A percentile compares a stretch with the other conserved stretches of the same genome.
These are phyloP conservation scores for Phasianus colchicus DNA, from an alignment of 2,113 vertebrate genomes.

Conservation along the genomic window DNA sequence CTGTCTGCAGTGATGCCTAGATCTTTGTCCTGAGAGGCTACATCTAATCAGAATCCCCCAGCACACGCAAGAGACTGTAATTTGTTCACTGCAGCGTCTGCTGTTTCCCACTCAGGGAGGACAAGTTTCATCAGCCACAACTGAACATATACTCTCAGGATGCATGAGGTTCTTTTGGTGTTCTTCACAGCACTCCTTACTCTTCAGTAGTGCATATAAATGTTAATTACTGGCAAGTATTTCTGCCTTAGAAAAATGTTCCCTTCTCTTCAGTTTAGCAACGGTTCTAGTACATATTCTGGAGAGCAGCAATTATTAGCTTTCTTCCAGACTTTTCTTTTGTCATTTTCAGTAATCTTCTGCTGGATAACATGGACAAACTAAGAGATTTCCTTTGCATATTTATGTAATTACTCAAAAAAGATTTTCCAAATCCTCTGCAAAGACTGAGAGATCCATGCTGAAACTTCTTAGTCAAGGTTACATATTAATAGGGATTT, in stretches of 20 bases:
- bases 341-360: conserved; percentile 28
- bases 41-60: not conserved
- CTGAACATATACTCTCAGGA: not conserved
- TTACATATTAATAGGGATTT: conserved; percentile 37
- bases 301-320: not conserved
- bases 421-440: conserved; percentile 56
- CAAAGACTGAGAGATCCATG: conserved; percentile 24
- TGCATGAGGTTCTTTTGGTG: not conserved
- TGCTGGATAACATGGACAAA: not conserved
- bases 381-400: not conserved
- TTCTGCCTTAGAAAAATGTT: not conserved
- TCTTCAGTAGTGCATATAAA: not conserved
- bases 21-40: conserved; percentile 48
- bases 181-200: not conserved
- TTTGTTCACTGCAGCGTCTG: not conserved
- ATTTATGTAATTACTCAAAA: conserved; percentile 56
- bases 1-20: conserved; percentile 25
- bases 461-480: conserved; percentile 4
- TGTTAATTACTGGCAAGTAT: not conserved
- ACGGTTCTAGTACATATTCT: not conserved
- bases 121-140: conserved; percentile 7
- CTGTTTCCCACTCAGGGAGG: not conserved
- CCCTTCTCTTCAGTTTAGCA: not conserved
- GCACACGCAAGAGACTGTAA: not conserved
- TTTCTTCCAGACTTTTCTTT: not conserved